Conservation (phyloP, 35 echinoderm and acorn worm species). For the Ptychodera flava region DNA sequence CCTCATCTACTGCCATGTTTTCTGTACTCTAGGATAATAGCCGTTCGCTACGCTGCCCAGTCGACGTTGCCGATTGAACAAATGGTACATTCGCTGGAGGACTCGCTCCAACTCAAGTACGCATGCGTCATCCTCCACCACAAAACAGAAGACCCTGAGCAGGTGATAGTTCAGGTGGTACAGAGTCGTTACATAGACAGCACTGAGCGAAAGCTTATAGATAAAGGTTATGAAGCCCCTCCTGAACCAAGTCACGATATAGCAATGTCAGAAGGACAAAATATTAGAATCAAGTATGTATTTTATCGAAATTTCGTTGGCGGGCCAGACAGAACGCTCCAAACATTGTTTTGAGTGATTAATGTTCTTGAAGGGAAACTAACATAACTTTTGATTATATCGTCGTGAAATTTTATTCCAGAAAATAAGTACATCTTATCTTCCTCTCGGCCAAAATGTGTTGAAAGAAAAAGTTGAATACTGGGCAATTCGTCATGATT, state of each 20-base stretch:
- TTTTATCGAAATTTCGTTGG: not conserved
- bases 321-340: not conserved
- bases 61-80: constrained; percentile 57
- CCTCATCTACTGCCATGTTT: no score
- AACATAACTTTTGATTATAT: no score
- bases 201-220: constrained; percentile 46
- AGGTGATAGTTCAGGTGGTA: constrained; percentile 55
- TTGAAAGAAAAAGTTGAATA: no score
- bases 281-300: constrained; percentile 77
- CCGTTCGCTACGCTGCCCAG: constrained; percentile 64
- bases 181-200: constrained; percentile 64
- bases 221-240: constrained; percentile 64
- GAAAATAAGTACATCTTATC: no score
- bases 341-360: not conserved
- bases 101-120: constrained; percentile 79
- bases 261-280: constrained; percentile 80
- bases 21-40: no score
- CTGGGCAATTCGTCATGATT: no score
- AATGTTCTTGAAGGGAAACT: no score
- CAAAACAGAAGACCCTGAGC: constrained; percentile 69
- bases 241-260: constrained; percentile 76
- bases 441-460: no score
- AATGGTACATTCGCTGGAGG: constrained; percentile 71
- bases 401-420: no score
- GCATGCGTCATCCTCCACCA: constrained; percentile 72